A percentile compares a stretch with the other conserved stretches of the same genome.
phyloP scores from a whole-genome alignment of 2,113 vertebrate species.

The Stercorarius parasiticus region DNA sequence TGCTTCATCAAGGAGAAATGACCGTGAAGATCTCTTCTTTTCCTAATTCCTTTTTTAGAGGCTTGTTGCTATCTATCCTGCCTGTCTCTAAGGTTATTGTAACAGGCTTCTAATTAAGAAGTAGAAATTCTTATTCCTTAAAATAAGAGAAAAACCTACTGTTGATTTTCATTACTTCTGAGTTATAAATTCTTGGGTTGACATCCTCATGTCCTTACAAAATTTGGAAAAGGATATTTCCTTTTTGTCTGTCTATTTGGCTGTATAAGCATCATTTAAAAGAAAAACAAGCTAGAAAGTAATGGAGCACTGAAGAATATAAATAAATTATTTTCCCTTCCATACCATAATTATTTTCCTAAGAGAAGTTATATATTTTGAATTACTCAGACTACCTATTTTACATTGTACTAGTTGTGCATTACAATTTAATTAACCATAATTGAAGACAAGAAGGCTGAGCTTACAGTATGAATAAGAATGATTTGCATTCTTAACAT shows the following conservation, averaged over 20 bases:
- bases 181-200: background rate
- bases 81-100: background rate
- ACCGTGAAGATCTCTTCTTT: background rate
- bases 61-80: background rate
- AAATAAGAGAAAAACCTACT: background rate
- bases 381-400: constrained; percentile 63
- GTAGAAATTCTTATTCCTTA: background rate
- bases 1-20: background rate
- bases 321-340: constrained; percentile 29
- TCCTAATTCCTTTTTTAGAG: background rate
- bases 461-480: constrained; percentile 23
- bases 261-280: background rate
- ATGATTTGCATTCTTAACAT: background rate
- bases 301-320: background rate
- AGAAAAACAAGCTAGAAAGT: constrained; percentile 24
- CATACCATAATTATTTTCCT: constrained; percentile 16
- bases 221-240: background rate
- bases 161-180: background rate
- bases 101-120: background rate
- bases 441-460: constrained; percentile 41
- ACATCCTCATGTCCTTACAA: background rate
- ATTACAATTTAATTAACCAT: constrained; percentile 55
- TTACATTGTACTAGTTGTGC: constrained; percentile 40
- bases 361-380: constrained; percentile 35
- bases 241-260: background rate